phyloP scores from a whole-genome alignment of 2,888 invertebrate genomes.

The Zaprionus obscuricornis region DNA sequence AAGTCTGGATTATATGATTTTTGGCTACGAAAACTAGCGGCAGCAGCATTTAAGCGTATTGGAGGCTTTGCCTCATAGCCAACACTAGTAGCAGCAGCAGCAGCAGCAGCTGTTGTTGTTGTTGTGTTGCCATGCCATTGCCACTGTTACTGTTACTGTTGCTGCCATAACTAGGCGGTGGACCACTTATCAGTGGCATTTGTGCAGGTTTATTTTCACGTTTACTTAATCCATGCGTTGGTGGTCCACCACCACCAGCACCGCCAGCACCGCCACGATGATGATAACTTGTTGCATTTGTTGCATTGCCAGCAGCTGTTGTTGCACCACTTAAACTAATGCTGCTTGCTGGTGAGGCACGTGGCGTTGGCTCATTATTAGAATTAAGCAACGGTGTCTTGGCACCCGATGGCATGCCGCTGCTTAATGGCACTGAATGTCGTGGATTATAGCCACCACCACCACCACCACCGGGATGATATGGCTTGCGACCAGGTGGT shows the following conservation, averaged over 20 bases:
- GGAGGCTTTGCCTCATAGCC: constrained; percentile 72
- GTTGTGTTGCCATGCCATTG: no score
- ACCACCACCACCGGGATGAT: constrained; percentile 66
- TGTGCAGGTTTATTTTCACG: constrained; percentile 75
- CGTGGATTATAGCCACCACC: constrained; percentile 63
- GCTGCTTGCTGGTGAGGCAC: constrained; percentile 73
- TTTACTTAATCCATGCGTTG: constrained; percentile 68
- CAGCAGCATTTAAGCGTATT: constrained; percentile 75
- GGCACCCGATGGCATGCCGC: constrained; percentile 56
- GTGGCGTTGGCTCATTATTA: constrained; percentile 76
- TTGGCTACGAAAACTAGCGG: constrained; percentile 79
- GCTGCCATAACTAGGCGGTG: constrained; percentile 57
- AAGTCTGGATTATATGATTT: constrained; percentile 79
- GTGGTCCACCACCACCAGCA: constrained; percentile 62
- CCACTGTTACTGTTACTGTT: constrained; percentile 38
- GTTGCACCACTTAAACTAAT: constrained; percentile 54
- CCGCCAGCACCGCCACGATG: constrained; percentile 68
- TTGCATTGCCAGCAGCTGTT: constrained; percentile 44
- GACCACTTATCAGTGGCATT: constrained; percentile 74
- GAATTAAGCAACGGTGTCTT: constrained; percentile 71
- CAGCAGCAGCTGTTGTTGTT: no score
- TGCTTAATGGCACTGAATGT: constrained; percentile 60
- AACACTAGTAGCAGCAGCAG: constrained; percentile 33
- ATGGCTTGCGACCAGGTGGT: constrained; percentile 51
- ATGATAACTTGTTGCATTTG: constrained; percentile 49